Evolutionary conservation across 2,113 vertebrate species (phyloP).

Genomic region (Plectropomus leopardus): DNA sequence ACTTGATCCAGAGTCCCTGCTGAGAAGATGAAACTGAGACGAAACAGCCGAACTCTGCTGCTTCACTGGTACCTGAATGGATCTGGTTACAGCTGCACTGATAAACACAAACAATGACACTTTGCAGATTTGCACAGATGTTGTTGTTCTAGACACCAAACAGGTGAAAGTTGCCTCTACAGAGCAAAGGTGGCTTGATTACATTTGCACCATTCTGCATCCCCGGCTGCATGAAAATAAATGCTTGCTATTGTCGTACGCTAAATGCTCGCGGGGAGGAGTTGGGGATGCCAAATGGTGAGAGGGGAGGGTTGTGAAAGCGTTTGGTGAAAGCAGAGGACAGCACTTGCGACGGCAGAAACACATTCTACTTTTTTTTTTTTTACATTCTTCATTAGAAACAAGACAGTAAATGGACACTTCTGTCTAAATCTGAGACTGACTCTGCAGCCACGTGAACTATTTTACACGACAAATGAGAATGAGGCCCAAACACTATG

Average conservation of each 20-base stretch:
- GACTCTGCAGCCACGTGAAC: not conserved
- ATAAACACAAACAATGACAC: slow-evolving; percentile 11
- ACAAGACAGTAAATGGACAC: slow-evolving; percentile 29
- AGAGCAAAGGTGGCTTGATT: not conserved
- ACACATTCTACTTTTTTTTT: slow-evolving; percentile 73
- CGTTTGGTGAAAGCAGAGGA: slow-evolving; percentile 34
- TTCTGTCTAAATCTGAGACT: slow-evolving; percentile 20
- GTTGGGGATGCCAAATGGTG: not conserved
- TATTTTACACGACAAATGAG: slow-evolving; percentile 34
- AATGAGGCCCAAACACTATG: slow-evolving; percentile 1
- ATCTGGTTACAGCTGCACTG: slow-evolving; percentile 18
- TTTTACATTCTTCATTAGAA: slow-evolving; percentile 75
- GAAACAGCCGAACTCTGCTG: not conserved
- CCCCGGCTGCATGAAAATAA: slow-evolving; percentile 17
- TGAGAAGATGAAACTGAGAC: slow-evolving; percentile 5
- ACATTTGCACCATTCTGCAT: slow-evolving; percentile 20
- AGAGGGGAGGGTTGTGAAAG: not conserved
- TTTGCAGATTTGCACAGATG: not conserved
- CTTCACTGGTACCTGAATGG: slow-evolving; percentile 24
- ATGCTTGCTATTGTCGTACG: slow-evolving; percentile 26
- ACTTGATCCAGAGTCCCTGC: slow-evolving; percentile 2
- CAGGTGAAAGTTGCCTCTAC: not conserved
- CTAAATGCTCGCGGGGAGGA: slow-evolving; percentile 29
- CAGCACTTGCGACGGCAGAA: slow-evolving; percentile 55
- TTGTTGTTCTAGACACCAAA: not conserved